Evolutionary conservation across 2,113 vertebrate species (phyloP).

Genomic region (Parus major): DNA sequence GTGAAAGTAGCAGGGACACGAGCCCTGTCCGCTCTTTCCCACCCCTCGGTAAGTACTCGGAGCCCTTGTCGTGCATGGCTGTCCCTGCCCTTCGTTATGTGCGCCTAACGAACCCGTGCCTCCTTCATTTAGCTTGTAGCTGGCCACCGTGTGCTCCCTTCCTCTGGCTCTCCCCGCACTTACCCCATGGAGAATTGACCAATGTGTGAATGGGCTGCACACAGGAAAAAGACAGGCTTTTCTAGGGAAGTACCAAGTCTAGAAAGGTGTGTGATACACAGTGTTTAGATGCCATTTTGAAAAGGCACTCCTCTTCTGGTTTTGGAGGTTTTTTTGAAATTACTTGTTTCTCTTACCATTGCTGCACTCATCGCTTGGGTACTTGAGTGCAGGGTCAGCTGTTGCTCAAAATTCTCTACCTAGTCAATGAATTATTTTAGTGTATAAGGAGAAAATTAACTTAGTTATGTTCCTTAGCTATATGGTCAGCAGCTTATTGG

Average conservation of each 20-base stretch:
- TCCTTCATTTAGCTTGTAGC: slow-evolving; percentile 27
- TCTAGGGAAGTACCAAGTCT: neutral
- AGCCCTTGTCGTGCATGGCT: slow-evolving; percentile 49
- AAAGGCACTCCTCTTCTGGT: neutral
- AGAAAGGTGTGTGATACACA: fast-evolving
- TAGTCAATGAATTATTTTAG: neutral
- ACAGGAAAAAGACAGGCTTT: neutral
- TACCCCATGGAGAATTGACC: neutral
- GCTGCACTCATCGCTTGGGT: neutral
- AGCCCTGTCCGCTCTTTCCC: slow-evolving; percentile 96
- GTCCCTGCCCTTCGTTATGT: neutral
- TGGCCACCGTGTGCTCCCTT: neutral
- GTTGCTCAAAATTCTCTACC: neutral
- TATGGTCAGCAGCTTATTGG: neutral
- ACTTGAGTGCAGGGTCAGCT: neutral
- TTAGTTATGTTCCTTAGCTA: neutral
- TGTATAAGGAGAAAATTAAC: neutral
- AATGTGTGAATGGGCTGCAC: slow-evolving; percentile 24
- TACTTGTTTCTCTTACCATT: fast-evolving
- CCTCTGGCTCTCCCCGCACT: neutral
- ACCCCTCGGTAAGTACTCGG: slow-evolving; percentile 89
- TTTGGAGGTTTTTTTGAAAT: neutral
- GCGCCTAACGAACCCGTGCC: neutral
- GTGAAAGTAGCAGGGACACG: slow-evolving; percentile 97
- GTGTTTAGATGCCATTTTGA: neutral